A percentile compares a stretch with the other conserved stretches of the same genome.
These are phyloP conservation scores for Orussus abietinus DNA, from an alignment of 1,140 invertebrate species.

Conservation along the genomic window DNA sequence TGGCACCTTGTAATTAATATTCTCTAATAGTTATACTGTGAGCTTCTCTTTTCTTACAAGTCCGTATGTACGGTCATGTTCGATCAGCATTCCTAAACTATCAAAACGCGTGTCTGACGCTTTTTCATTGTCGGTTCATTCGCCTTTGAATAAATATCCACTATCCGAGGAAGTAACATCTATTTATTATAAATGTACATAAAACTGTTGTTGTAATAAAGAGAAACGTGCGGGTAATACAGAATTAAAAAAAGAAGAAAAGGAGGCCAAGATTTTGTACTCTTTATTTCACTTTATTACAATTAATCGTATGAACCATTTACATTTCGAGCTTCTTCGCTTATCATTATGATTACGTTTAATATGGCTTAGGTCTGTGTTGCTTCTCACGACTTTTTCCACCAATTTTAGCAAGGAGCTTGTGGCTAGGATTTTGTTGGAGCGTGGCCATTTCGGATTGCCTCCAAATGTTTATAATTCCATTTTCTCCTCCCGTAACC, in stretches of 20 bases:
- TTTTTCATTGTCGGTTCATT: conserved; percentile 36
- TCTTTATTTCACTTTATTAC: too few species aligned
- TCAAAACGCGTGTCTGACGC: conserved; percentile 26
- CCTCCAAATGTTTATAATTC: conserved; percentile 62
- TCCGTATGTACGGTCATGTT: too few species aligned
- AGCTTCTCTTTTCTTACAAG: too few species aligned
- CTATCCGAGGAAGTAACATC: conserved; percentile 40
- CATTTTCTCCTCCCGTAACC: conserved; percentile 65
- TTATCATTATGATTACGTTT: conserved; percentile 14
- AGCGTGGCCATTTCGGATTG: conserved; percentile 22
- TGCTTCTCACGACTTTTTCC: conserved; percentile 39
- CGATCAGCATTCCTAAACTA: conserved; percentile 30
- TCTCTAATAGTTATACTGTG: too few species aligned
- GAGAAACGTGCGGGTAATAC: conserved; percentile 30
- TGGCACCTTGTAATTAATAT: too few species aligned
- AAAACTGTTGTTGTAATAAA: conserved; percentile 49
- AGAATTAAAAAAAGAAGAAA: too few species aligned
- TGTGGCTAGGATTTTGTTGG: conserved; percentile 20
- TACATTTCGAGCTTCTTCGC: too few species aligned
- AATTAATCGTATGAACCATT: too few species aligned
- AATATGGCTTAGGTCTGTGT: conserved; percentile 43
- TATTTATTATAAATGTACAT: conserved; percentile 52
- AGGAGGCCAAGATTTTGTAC: too few species aligned
- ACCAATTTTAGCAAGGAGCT: conserved; percentile 34
- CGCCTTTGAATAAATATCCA: conserved; percentile 39